Evolutionary conservation across 2,797 vertebrate species (phyloP), one percentile per base, ranked within the genome.

Genomic region (Cuniculus paca): DNA sequence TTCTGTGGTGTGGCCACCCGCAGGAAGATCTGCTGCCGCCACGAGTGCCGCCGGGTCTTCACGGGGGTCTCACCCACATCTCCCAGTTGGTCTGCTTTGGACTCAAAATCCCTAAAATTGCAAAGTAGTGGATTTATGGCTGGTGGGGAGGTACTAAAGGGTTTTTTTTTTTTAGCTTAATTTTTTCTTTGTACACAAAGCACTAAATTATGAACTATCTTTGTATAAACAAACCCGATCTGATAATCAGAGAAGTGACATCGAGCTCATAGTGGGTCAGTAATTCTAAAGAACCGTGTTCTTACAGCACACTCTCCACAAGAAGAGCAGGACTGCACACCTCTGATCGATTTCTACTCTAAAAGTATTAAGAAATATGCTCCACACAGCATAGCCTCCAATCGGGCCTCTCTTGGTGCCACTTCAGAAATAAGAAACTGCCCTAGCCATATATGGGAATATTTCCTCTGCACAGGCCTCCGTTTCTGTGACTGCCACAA

Each of bases 1-100:
- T 99, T 99, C 98, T 99, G 99, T 2, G 99, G 99, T 1, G 99
- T 99, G 22, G 99, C 99, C 17, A 99, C 99, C 17, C 99, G 98
- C 14, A 99, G 98, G 98, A 99, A 99, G 97, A 99, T 99, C 99
- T 99, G 99, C 94, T 99, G 99, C 96, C 99, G 99, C 99, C 99
- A 99, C 0, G 99, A 99, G 97, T 99, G 99, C 48, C 99, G 98
- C 10, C 99, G 99, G 10, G 98, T 98, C 82, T 98, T 99, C 22
- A 99, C 96, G 0, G 99, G 99, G 96, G 99, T 99, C 93, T 99
- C 98, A 0, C 48, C 97, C 1, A 36, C 6, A 0, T 98, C 98
- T 0, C 97, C 98, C 65, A 96, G 98, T 3, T 98, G 99, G 93
- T 97, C 96, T 19, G 98, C 99, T 82, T 99, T 99, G 94, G 98